These are phyloP conservation scores for Sebastes baramenuke DNA, from an alignment of 2,797 vertebrate species.

Conservation along the genomic window DNA sequence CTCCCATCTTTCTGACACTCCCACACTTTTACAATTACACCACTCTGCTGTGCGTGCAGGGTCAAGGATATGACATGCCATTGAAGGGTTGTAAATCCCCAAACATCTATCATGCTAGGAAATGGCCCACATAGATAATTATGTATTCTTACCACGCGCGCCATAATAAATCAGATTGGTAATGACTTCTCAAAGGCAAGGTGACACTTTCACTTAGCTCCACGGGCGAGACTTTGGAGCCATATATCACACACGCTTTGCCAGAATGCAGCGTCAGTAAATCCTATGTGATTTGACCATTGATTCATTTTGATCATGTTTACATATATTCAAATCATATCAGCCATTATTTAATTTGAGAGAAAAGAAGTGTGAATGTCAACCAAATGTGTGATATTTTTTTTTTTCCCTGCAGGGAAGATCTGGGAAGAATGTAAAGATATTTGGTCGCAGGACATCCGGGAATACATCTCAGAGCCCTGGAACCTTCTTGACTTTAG, in stretches of 20 bases:
- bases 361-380: not conserved
- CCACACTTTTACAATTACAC: conserved; percentile 23
- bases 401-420: conserved; percentile 85
- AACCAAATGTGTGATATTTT: not conserved
- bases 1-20: not conserved
- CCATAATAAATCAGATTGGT: conserved; percentile 30
- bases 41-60: conserved; percentile 7
- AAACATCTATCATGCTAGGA: conserved; percentile 36
- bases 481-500: conserved; percentile 98
- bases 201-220: conserved; percentile 5
- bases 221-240: not conserved
- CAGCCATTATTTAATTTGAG: not conserved
- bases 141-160: conserved; percentile 11
- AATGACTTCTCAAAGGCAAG: conserved; percentile 20
- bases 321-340: not conserved
- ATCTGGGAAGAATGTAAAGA: conserved; percentile 97
- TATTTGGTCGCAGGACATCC: conserved; percentile 94
- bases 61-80: conserved; percentile 38
- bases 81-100: conserved; percentile 8
- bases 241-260: not conserved
- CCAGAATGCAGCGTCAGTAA: not conserved
- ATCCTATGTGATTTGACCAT: not conserved
- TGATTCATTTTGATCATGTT: not conserved
- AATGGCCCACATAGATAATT: conserved; percentile 14
- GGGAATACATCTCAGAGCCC: conserved; percentile 93